A percentile compares a stretch with the other conserved stretches of the same genome.
phyloP scores from a whole-genome alignment of 2,797 vertebrate species.

The Takifugu rubripes region DNA sequence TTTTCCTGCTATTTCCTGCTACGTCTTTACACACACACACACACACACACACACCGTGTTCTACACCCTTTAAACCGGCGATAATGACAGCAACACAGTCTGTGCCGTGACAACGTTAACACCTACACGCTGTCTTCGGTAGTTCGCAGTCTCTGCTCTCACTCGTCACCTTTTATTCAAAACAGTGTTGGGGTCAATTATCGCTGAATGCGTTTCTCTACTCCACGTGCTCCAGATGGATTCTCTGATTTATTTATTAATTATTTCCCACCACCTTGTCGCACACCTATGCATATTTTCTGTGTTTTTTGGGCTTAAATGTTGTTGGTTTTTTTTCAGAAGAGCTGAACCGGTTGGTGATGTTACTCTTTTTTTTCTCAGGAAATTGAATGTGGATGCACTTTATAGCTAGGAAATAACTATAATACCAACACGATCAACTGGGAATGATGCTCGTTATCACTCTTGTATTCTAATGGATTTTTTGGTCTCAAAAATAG shows the following conservation, averaged over 20 bases:
- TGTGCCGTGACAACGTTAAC: conserved; percentile 61
- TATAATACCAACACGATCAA: too few relatives aligned
- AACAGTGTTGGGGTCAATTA: conserved; percentile 66
- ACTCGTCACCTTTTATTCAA: conserved; percentile 36
- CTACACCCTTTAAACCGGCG: conserved; percentile 44
- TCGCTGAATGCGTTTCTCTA: conserved; percentile 59
- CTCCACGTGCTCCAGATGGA: background rate
- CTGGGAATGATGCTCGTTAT: too few relatives aligned
- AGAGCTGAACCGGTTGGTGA: background rate
- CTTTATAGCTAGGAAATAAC: too few relatives aligned
- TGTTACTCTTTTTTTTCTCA: background rate
- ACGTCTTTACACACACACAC: conserved; percentile 1
- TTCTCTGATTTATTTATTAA: background rate
- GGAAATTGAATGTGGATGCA: too few relatives aligned
- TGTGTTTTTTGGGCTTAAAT: conserved; percentile 7
- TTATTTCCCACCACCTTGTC: conserved; percentile 11
- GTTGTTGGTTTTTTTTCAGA: background rate
- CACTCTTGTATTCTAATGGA: too few relatives aligned
- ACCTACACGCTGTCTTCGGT: conserved; percentile 49
- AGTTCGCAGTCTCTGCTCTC: conserved; percentile 44
- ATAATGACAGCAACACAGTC: conserved; percentile 57
- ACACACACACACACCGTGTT: conserved; percentile 13
- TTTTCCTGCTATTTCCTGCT: background rate
- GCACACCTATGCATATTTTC: background rate
- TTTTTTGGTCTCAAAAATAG: too few relatives aligned